phyloP scores from a whole-genome alignment of 1,140 invertebrate species.

The Portunus trituberculatus region DNA sequence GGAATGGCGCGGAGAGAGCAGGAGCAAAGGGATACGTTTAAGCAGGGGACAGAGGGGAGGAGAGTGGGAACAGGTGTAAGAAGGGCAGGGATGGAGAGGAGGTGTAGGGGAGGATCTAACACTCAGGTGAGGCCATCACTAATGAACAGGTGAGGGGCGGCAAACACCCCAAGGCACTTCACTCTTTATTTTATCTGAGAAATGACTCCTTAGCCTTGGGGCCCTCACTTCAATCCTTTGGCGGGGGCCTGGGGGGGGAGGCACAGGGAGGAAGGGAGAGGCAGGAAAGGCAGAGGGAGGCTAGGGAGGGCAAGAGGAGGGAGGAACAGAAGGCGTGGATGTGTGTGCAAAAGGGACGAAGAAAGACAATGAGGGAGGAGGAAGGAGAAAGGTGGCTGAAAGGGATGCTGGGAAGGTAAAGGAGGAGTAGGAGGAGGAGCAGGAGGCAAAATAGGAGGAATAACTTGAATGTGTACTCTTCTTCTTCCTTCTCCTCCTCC shows the following conservation, averaged over 20 bases:
- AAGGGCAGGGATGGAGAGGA: background rate
- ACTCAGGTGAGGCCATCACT: slow-evolving; percentile 28
- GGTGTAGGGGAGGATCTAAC: background rate
- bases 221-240: background rate
- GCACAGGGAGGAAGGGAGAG: slow-evolving; percentile 33
- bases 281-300: no score
- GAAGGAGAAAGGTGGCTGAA: background rate
- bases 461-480: background rate
- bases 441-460: no score
- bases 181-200: background rate
- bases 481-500: no score
- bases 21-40: background rate
- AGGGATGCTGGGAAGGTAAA: background rate
- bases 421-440: background rate
- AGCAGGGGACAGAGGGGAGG: background rate
- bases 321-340: background rate
- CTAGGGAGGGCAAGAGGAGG: background rate
- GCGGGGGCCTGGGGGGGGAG: background rate
- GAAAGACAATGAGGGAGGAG: no score
- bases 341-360: background rate
- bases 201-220: no score
- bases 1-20: background rate
- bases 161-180: background rate
- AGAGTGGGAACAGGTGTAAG: background rate
- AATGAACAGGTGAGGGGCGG: slow-evolving; percentile 22